Percentiles rank a stretch among this genome's conserved stretches.
Evolutionary conservation across 2,888 invertebrate species (phyloP).

Genomic region (Latrodectus hesperus): DNA sequence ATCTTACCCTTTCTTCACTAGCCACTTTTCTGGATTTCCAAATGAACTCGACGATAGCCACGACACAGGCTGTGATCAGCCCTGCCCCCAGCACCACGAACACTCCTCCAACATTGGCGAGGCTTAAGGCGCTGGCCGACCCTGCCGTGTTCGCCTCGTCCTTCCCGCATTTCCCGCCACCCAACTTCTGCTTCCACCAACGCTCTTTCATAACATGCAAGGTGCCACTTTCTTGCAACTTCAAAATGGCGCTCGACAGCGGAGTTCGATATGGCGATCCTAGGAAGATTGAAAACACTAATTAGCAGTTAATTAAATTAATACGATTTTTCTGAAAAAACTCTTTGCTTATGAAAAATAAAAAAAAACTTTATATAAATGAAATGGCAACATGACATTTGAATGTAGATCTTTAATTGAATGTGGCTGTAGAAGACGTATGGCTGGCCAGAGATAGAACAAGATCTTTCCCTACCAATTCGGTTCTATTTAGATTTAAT

Average conservation of each 20-base stretch:
- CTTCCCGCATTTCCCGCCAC: constrained; percentile 79
- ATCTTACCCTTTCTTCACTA: constrained; percentile 89
- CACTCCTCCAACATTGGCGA: constrained; percentile 96
- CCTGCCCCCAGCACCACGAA: constrained; percentile 96
- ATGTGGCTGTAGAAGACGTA: too few species aligned
- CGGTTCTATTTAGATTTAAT: too few species aligned
- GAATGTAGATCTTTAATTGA: too few species aligned
- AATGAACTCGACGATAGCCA: constrained; percentile 95
- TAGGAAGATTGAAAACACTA: constrained; percentile 73
- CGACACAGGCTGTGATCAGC: constrained; percentile 91
- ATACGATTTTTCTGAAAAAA: too few species aligned
- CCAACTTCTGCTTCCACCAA: constrained; percentile 97
- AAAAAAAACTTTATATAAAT: too few species aligned
- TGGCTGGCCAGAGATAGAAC: too few species aligned
- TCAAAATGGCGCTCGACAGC: constrained; percentile 94
- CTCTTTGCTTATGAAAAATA: too few species aligned
- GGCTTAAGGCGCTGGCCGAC: constrained; percentile 80
- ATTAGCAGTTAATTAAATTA: too few species aligned
- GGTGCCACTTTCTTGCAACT: constrained; percentile 95
- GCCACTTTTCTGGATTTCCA: constrained; percentile 96
- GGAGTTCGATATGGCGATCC: constrained; percentile 95
- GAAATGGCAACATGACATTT: too few species aligned
- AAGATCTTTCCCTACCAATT: too few species aligned
- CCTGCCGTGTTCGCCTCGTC: constrained; percentile 70
- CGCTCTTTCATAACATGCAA: constrained; percentile 82